A percentile compares a stretch with the other conserved stretches of the same genome.
Evolutionary conservation across 2,113 vertebrate species (phyloP).

Genomic region (Anas platyrhynchos): DNA sequence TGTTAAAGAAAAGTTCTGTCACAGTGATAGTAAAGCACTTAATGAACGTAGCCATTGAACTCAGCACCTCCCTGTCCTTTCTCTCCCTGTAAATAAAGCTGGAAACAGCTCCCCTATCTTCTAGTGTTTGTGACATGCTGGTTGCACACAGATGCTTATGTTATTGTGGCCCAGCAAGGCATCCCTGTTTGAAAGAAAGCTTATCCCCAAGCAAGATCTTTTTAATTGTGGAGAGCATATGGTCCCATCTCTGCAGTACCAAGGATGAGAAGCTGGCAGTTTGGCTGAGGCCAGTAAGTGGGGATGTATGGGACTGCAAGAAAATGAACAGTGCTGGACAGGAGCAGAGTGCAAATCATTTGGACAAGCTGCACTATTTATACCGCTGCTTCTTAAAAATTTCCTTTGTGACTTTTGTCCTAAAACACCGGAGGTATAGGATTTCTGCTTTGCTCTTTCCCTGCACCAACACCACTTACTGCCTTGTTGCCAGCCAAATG

Average conservation of each 20-base stretch:
- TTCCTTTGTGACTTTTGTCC: not conserved
- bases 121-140: not conserved
- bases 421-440: not conserved
- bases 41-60: not conserved
- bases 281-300: not conserved
- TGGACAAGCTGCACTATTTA: not conserved
- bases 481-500: not conserved
- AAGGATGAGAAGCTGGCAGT: not conserved
- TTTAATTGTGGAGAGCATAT: not conserved
- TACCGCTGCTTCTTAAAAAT: not conserved
- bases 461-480: not conserved
- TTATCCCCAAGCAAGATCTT: not conserved
- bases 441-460: not conserved
- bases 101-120: not conserved
- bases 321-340: not conserved
- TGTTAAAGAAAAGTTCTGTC: not conserved
- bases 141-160: not conserved
- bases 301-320: not conserved
- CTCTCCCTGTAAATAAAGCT: not conserved
- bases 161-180: not conserved
- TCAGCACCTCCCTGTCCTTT: not conserved
- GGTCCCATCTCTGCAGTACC: not conserved
- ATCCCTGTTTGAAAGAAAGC: not conserved
- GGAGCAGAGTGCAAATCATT: not conserved
- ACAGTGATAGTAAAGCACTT: not conserved